Evolutionary conservation across 2,888 invertebrate genomes (phyloP).

Genomic region (Smittia aterrima): DNA sequence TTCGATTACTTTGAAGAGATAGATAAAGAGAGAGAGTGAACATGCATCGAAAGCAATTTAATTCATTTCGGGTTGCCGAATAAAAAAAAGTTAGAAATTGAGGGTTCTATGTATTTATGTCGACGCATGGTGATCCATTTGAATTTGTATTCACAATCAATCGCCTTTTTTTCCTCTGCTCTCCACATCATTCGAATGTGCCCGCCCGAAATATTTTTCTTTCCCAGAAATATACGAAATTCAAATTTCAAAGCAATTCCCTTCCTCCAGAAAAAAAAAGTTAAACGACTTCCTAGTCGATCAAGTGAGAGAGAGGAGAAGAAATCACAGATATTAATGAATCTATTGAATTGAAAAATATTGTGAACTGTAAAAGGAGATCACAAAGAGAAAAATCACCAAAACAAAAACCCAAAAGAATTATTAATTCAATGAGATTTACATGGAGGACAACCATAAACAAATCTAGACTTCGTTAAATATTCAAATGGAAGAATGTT

Average conservation of each 20-base stretch:
- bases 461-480: background rate
- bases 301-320: background rate
- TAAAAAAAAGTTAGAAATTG: background rate
- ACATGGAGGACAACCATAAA: background rate
- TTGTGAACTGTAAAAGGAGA: conserved; percentile 28
- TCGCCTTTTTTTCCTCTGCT: conserved; percentile 14
- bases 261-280: conserved; percentile 2
- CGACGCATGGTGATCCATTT: conserved; percentile 24
- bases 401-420: background rate
- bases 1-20: conserved; percentile 23
- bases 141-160: conserved; percentile 34
- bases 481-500: background rate
- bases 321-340: conserved; percentile 38
- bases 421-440: conserved; percentile 21
- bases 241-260: background rate
- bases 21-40: background rate
- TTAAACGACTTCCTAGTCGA: conserved; percentile 18
- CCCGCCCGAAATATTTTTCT: background rate
- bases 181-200: background rate
- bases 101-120: conserved; percentile 22
- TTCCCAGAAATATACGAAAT: background rate
- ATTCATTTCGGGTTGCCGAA: conserved; percentile 10
- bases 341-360: conserved; percentile 34
- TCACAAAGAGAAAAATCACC: conserved; percentile 16
- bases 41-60: conserved; percentile 2